phyloP scores from a whole-genome alignment of 2,797 vertebrate genomes.

The Morelia viridis region DNA sequence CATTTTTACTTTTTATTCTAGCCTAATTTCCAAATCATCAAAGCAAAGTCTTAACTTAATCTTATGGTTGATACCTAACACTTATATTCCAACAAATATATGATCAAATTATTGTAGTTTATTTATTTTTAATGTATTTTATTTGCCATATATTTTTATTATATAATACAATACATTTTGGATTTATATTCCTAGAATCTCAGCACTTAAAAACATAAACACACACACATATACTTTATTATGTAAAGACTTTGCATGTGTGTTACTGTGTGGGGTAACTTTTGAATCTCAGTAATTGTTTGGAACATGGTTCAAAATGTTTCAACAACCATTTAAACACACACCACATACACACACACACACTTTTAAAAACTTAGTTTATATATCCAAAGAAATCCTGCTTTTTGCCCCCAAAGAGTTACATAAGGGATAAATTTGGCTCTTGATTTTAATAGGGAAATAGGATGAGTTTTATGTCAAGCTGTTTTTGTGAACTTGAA shows the following conservation, averaged over 20 bases:
- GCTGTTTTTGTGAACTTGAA: constrained; percentile 79
- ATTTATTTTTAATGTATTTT: neutral
- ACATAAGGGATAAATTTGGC: constrained; percentile 64
- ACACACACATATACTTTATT: neutral
- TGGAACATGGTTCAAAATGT: constrained; percentile 44
- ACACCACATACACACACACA: neutral
- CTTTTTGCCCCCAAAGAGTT: constrained; percentile 58
- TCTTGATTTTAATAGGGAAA: constrained; percentile 62
- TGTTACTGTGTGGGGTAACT: neutral
- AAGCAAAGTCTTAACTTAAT: neutral
- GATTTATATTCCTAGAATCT: neutral
- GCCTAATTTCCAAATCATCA: neutral
- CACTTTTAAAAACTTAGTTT: constrained; percentile 24
- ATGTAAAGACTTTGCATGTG: neutral
- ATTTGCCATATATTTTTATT: neutral
- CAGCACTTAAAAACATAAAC: neutral
- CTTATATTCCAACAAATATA: neutral
- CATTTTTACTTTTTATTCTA: neutral
- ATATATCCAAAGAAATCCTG: constrained; percentile 53
- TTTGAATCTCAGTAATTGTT: neutral
- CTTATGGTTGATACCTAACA: neutral
- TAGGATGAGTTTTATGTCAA: constrained; percentile 72
- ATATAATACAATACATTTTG: neutral
- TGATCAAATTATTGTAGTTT: neutral
- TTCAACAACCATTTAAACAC: constrained; percentile 56